Base-by-base conservation (phyloP, 2,797 vertebrate species). In the Arrhamphus sclerolepis region DNA sequence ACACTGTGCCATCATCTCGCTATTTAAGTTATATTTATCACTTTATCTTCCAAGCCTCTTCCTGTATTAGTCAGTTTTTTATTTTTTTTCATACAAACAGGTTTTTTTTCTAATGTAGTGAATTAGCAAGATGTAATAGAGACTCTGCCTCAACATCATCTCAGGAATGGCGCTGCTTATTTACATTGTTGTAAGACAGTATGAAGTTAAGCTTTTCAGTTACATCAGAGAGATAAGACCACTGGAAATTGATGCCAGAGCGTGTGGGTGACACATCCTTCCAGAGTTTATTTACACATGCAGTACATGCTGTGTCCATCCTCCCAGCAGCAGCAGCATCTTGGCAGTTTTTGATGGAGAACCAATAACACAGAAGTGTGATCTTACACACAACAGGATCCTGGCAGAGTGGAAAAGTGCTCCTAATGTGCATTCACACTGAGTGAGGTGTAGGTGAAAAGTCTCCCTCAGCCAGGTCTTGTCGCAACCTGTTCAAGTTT, bases 201-300 rank as follows among this genome's bases (percentile, higher is more conserved):
- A 10, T 9, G 3, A 34, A 34, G n/a, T 9, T 21, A 51, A 64
- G 39, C 3, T 20, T 22, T 22, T n/a, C 38, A 43, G 28, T 49
- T 40, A 20, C 14, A 46, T 56, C 20, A 44, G 28, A 41, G 42
- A 65, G 17, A 29, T 13, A 39, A 14, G 2, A 40, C 19, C 1
- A 21, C 21, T 54, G 56, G 49, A 17, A 31, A 44, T 34, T 17
- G 31, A 34, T 69, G 34, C 39, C n/a, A 50, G 41, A 24, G 13
- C 44, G 22, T 72, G 31, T 44, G 60, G 52, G 41, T 39, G 22
- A 7, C n/a, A 22, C 20, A 20, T 24, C 39, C 48, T 75, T 68
- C 60, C 62, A 72, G 77, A 77, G 76, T 63, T 67, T 65, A 62
- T 75, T 81, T 78, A 52, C 69, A 79, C 75, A 67, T 82, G 76